Conservation (phyloP, 30 jellyfish, hydroid and myxozoan species). For the Aurelia sp. region DNA sequence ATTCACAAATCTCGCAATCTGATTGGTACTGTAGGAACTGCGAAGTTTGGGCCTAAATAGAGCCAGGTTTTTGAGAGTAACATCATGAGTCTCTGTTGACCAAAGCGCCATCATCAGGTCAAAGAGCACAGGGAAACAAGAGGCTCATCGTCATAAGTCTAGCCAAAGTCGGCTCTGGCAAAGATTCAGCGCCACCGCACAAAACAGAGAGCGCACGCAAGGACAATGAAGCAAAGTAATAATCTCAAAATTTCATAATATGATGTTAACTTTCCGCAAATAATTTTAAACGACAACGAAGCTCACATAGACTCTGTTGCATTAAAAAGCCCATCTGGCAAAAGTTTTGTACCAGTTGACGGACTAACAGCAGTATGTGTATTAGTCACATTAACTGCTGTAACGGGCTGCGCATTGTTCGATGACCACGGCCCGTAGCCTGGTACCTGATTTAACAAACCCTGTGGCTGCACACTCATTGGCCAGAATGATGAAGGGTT, state of each 20-base stretch:
- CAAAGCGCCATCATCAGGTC: too few species aligned
- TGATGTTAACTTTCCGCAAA: conserved; percentile 53
- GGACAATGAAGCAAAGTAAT: too few species aligned
- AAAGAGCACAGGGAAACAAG: too few species aligned
- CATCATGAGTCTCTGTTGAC: too few species aligned
- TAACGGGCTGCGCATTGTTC: conserved; percentile 37
- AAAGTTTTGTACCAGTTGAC: conserved; percentile 61
- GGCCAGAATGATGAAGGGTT: conserved; percentile 76
- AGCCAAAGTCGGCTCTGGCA: too few species aligned
- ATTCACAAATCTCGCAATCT: too few species aligned
- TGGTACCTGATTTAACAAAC: conserved; percentile 59
- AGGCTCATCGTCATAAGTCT: too few species aligned
- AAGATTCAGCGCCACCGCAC: too few species aligned
- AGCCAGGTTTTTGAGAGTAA: too few species aligned
- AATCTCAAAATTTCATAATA: conserved; percentile 26
- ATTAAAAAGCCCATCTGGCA: conserved; percentile 84
- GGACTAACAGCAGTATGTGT: conserved; percentile 78
- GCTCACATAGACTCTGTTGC: conserved; percentile 73
- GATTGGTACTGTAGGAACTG: too few species aligned
- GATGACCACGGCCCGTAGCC: conserved; percentile 68
- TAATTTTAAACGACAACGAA: conserved; percentile 44
- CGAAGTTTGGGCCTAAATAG: too few species aligned
- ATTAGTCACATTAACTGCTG: conserved; percentile 40
- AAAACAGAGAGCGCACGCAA: too few species aligned
- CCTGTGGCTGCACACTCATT: conserved; percentile 52